A percentile compares a stretch with the other conserved stretches of the same genome.
These are phyloP conservation scores for Eupsilia transversa DNA, from an alignment of 2,888 invertebrate genomes.

Conservation along the genomic window DNA sequence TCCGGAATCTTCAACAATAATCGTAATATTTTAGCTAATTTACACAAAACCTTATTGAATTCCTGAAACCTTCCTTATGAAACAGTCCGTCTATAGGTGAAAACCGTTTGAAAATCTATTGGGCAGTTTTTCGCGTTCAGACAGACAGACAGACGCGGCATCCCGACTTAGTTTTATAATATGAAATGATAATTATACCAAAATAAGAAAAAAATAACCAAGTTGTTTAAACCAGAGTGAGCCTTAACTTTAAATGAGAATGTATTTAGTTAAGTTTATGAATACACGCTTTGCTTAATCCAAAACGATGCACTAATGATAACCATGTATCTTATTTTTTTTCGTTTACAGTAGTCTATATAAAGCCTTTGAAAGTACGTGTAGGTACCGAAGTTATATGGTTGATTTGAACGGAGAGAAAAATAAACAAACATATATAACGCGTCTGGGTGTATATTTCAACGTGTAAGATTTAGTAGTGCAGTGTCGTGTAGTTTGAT, in stretches of 20 bases:
- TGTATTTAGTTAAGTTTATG: not conserved
- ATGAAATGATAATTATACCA: too few species aligned
- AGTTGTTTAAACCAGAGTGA: not conserved
- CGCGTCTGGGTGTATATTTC: slow-evolving; percentile 53
- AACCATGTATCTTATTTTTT: slow-evolving; percentile 1
- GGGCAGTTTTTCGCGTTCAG: too few species aligned
- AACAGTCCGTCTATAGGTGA: too few species aligned
- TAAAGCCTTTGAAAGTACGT: slow-evolving; percentile 34
- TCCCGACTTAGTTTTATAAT: too few species aligned
- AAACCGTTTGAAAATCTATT: too few species aligned
- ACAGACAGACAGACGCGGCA: too few species aligned
- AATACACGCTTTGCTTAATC: not conserved
- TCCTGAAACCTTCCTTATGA: too few species aligned
- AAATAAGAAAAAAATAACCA: not conserved
- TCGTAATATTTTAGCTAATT: too few species aligned
- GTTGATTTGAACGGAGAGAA: slow-evolving; percentile 27
- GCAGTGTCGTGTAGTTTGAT: slow-evolving; percentile 62
- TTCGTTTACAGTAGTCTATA: not conserved
- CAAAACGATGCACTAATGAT: not conserved
- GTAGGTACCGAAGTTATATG: slow-evolving; percentile 17
- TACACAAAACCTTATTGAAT: too few species aligned
- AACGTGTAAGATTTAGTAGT: slow-evolving; percentile 63
- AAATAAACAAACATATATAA: slow-evolving; percentile 49
- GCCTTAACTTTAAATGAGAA: not conserved
- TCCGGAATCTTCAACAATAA: too few species aligned